Conservation (phyloP, 2,113 vertebrate species). For the Chaetodon trifascialis region DNA sequence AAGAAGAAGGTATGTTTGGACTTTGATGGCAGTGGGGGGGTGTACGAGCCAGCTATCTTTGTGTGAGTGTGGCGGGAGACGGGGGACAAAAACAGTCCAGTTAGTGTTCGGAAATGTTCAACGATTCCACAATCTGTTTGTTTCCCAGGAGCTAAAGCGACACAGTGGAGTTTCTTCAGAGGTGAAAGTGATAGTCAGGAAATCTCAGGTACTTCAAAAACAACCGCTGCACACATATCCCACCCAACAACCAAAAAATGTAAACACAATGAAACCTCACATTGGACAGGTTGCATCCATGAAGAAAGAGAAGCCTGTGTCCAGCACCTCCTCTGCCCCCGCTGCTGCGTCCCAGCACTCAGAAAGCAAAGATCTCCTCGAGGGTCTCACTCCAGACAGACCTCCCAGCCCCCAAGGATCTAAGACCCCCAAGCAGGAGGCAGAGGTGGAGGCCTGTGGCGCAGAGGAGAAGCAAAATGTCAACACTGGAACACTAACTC, state of each 20-base stretch:
- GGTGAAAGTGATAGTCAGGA: constrained; percentile 62
- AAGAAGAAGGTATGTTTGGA: constrained; percentile 85
- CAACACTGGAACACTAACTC: constrained; percentile 66
- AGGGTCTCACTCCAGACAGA: constrained; percentile 10
- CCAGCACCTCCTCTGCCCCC: constrained; percentile 44
- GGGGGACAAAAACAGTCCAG: not conserved
- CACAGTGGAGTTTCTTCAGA: constrained; percentile 55
- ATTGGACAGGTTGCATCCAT: constrained; percentile 60
- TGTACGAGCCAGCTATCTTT: not conserved
- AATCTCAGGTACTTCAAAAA: constrained; percentile 71
- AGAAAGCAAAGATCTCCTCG: constrained; percentile 21
- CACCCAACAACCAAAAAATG: not conserved
- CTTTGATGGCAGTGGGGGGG: not conserved
- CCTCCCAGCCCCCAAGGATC: constrained; percentile 41
- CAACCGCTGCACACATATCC: not conserved
- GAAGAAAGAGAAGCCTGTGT: constrained; percentile 66
- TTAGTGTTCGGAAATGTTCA: not conserved
- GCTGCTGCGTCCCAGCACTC: constrained; percentile 19
- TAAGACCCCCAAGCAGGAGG: constrained; percentile 62
- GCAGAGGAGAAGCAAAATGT: constrained; percentile 51
- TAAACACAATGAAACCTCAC: not conserved
- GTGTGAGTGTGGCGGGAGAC: not conserved
- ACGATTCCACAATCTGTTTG: not conserved
- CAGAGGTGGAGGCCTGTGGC: constrained; percentile 55
- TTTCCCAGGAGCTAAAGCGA: constrained; percentile 73